Percentiles rank a stretch among this genome's conserved stretches.
Conservation (phyloP, 2,797 vertebrate genomes). For the Enteromius argenteus region DNA sequence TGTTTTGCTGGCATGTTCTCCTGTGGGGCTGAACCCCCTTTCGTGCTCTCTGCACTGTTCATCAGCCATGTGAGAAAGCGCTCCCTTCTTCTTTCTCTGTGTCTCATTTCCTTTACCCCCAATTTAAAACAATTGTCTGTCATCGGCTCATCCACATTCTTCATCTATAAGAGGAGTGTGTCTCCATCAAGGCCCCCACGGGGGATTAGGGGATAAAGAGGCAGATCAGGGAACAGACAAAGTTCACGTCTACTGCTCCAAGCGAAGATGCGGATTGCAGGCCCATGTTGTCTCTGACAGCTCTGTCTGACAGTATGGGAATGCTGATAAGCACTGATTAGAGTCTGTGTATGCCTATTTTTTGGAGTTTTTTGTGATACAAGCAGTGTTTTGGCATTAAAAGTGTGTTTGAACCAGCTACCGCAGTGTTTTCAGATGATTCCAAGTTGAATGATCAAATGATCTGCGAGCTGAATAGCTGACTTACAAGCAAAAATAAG, state of each 20-base stretch:
- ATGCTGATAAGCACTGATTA: constrained; percentile 4
- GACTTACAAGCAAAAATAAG: background rate
- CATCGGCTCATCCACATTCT: constrained; percentile 24
- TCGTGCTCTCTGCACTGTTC: constrained; percentile 7
- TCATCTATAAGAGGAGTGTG: constrained; percentile 41
- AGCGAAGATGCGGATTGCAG: background rate
- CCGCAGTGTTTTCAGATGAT: background rate
- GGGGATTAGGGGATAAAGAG: constrained; percentile 50
- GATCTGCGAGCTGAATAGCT: background rate
- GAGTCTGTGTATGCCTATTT: background rate
- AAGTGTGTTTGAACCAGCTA: background rate
- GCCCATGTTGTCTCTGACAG: constrained; percentile 1
- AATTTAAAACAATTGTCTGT: constrained; percentile 51
- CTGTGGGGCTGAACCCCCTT: background rate
- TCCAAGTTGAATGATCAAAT: background rate
- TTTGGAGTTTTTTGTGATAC: constrained; percentile 1
- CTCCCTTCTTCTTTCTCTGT: constrained; percentile 10
- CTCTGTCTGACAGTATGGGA: background rate
- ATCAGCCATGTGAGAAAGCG: constrained; percentile 33
- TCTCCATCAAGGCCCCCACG: constrained; percentile 24
- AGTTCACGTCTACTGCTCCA: constrained; percentile 9
- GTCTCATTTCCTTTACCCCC: constrained; percentile 7
- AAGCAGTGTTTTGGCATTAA: background rate
- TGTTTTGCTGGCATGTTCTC: constrained; percentile 24
- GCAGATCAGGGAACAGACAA: constrained; percentile 38